A percentile compares a stretch with the other conserved stretches of the same genome.
These are phyloP conservation scores for Saxicola maurus DNA, from an alignment of 2,797 vertebrate genomes.

Conservation along the genomic window DNA sequence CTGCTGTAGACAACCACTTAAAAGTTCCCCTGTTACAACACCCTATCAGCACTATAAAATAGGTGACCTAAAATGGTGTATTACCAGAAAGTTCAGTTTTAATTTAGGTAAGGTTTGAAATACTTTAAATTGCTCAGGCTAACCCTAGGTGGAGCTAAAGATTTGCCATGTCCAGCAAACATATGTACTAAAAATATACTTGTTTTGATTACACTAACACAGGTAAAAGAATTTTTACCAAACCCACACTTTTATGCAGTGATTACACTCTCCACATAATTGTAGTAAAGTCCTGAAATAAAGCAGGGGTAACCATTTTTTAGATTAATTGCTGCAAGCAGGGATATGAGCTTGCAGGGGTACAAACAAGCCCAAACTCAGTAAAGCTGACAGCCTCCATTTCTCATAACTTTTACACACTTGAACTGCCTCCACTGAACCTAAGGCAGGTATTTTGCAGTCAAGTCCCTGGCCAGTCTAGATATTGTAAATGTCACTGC, in stretches of 20 bases:
- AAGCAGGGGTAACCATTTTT: neutral
- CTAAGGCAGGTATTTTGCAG: neutral
- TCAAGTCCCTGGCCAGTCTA: neutral
- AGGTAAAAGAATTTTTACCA: neutral
- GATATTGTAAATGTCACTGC: neutral
- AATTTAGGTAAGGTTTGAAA: neutral
- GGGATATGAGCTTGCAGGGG: neutral
- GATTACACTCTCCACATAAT: neutral
- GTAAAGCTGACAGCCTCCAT: rapidly evolving
- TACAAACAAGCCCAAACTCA: neutral
- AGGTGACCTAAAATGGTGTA: neutral
- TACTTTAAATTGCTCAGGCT: neutral
- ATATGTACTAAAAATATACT: neutral
- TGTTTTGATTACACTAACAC: neutral
- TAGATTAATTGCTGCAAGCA: neutral
- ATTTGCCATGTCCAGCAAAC: neutral
- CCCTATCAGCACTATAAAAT: neutral
- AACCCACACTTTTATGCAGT: neutral
- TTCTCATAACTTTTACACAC: neutral
- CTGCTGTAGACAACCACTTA: neutral
- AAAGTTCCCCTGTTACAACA: neutral
- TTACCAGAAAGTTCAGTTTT: neutral
- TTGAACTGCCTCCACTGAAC: neutral
- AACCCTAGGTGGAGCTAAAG: slow-evolving; percentile 19
- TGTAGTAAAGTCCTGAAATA: neutral